Base-by-base conservation (phyloP, 2,888 invertebrate species). In the Cenopis cana region DNA sequence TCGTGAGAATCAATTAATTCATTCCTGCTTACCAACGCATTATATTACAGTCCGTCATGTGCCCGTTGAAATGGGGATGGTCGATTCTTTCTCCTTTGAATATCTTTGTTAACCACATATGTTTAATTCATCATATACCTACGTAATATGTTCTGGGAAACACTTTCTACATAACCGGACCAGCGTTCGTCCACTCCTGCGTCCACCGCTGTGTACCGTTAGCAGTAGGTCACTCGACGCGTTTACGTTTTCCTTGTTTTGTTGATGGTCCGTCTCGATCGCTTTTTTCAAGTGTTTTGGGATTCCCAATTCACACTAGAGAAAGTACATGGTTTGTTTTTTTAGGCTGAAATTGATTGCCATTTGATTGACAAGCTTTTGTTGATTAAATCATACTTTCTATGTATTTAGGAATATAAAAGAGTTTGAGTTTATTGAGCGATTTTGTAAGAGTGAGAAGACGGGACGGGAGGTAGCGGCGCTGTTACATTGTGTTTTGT, bases 181-280 rank as follows among this genome's bases (percentile, higher is more conserved):
- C 68, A 9, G 11, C 49, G 68, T 9, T 66, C 67, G 61, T 8
- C 49, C 80, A 79, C 78, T 76, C 74, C 77, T 73, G 75, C 71
- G 81, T 79, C 78, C 67, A 74, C 70, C 69, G 76, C 76, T 79
- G 89, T 88, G 85, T 91, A 91, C 91, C 89, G 91, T 91, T 91
- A 90, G 86, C 89, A 90, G 76, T 87, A 77, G 89, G 88, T 86
- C 86, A 86, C 60, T 60, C 61, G 68, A 49, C 61, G 57, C 59
- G 61, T 66, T 64, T 52, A 60, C 52, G 66, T 67, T 69, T 69
- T 69, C 73, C 73, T 71, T 71, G 66, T 71, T 71, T 67, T 71
- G 71, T 61, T 61, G 71, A 61, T 55, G 36, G 33, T 71, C 33
- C 52, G 50, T 61, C 61, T 50, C 59, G 54, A 60, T 46, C 36